Evolutionary conservation across 2,797 vertebrate species (phyloP), one percentile per base, ranked within the genome.

Genomic region (Cryptoprocta ferox): DNA sequence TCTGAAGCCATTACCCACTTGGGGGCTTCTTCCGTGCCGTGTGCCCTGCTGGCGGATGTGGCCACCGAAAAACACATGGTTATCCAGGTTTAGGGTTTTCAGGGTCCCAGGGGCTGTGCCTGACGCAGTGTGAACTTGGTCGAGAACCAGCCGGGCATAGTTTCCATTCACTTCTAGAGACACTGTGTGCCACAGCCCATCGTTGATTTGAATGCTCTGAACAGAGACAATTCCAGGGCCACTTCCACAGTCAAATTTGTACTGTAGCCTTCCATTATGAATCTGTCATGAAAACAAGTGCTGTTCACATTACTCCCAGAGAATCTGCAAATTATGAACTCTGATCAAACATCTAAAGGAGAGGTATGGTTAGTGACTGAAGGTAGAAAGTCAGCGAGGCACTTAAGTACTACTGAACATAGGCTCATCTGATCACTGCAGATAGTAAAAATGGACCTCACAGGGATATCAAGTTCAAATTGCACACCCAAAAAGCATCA

Each of bases 181-280:
- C 61, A 99, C 98, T 0, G 99, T 98, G 96, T 99, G 99, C 99
- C 99, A 99, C 96, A 99, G 99, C n/a, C 99, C 99, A 6, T 99
- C 99, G 0, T 99, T 99, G 53, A 99, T 99, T 97, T 99, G 99
- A 82, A 99, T 99, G 97, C 99, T 99, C 97, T 99, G 99, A 91
- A 99, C 99, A 0, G 99, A 99, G 83, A 99, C 99, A 4, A 99
- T 99, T 35, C 99, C 99, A 0, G 99, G 99, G 4, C 99, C 99
- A 1, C 99, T 99, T 96, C 99, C 99, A 83, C 99, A 99, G 98
- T 99, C 99, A 61, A 99, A 99, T 97, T 99, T 99, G 98, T 99
- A 99, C 76, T 99, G 99, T 53, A 99, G 98, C 15, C 99, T 99
- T 26, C 99, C 99, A 4, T 99, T 99, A 85, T 99, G 99, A 26